Evolutionary conservation across 2,888 invertebrate species (phyloP).

Genomic region (Papilio protenor): DNA sequence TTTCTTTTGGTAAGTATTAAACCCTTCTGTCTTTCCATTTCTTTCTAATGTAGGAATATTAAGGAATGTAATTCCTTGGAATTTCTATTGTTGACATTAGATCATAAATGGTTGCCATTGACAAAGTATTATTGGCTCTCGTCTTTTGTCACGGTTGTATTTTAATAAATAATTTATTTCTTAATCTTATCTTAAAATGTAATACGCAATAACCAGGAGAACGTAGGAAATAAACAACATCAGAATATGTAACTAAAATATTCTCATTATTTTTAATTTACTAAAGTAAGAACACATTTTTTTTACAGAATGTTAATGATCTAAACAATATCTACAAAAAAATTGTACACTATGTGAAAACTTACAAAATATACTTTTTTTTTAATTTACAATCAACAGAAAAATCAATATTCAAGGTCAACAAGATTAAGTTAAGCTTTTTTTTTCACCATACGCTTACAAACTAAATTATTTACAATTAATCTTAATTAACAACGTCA

Average conservation of each 20-base stretch:
- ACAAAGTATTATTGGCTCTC: too few species aligned
- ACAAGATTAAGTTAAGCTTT: conserved; percentile 82
- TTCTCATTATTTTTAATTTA: conserved; percentile 85
- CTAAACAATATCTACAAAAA: conserved; percentile 83
- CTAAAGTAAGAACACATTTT: conserved; percentile 84
- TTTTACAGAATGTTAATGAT: conserved; percentile 84
- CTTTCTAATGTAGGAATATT: too few species aligned
- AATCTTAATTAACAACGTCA: conserved; percentile 69
- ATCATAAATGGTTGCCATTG: too few species aligned
- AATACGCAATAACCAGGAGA: background rate
- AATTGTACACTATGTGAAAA: conserved; percentile 84
- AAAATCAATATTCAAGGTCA: conserved; percentile 79
- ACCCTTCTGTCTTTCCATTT: too few species aligned
- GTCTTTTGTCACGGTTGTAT: too few species aligned
- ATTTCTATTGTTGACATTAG: too few species aligned
- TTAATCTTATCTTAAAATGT: too few species aligned
- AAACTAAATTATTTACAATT: conserved; percentile 75
- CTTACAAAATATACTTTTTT: conserved; percentile 74
- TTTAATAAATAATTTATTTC: too few species aligned
- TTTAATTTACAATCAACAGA: conserved; percentile 82
- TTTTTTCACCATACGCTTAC: conserved; percentile 63
- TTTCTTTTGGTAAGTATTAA: too few species aligned
- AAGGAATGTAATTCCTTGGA: too few species aligned
- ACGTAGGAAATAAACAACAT: conserved; percentile 66
- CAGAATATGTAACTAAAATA: conserved; percentile 82